Evolutionary conservation across 2,888 invertebrate genomes (phyloP), one percentile per base, ranked within the genome.

Genomic region (Norana najaformis): DNA sequence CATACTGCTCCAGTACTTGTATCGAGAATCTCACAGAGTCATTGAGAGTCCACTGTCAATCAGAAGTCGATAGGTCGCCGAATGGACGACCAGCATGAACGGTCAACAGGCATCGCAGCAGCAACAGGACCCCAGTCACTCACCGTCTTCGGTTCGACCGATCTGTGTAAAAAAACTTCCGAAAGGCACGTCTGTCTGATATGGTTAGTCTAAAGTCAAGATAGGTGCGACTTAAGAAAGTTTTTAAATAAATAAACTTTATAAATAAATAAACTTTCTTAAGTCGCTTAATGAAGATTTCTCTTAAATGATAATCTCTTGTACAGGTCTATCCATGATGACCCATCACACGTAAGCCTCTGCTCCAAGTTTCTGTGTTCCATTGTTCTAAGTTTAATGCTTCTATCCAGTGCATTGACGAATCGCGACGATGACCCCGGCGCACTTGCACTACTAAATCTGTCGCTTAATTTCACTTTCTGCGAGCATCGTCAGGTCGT

Each of bases 381-480:
- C 41, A 18, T 18, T 41, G 53, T 2, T 8, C 6, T n/a, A n/a
- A 69, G 69, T 13, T 69, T 11, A 69, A 69, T 8, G 69, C 8
- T 69, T 69, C 69, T 16, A 69, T 69, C 16, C 0, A 69, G n/a
- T 69, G 69, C 69, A 69, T 13, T 69, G n/a, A 69, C 11, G 30
- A 69, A 69, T n/a, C 30, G 6, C 69, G n/a, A 0, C 8, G n/a
- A 1, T 69, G 30, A 69, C n/a, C 1, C 69, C 69, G n/a, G n/a
- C n/a, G 69, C n/a, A 69, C 69, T n/a, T 69, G 30, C 30, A n/a
- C 1, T 69, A n/a, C n/a, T 30, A 69, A 69, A 69, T 69, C 69
- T n/a, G n/a, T 69, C 69, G 69, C 69, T 69, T 69, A 69, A 69
- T 69, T 69, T 69, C 69, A 69, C 69, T 69, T 69, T 69, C 30